These are phyloP conservation scores for Lycocorax pyrrhopterus DNA, from an alignment of 2,113 vertebrate species.

Conservation along the genomic window DNA sequence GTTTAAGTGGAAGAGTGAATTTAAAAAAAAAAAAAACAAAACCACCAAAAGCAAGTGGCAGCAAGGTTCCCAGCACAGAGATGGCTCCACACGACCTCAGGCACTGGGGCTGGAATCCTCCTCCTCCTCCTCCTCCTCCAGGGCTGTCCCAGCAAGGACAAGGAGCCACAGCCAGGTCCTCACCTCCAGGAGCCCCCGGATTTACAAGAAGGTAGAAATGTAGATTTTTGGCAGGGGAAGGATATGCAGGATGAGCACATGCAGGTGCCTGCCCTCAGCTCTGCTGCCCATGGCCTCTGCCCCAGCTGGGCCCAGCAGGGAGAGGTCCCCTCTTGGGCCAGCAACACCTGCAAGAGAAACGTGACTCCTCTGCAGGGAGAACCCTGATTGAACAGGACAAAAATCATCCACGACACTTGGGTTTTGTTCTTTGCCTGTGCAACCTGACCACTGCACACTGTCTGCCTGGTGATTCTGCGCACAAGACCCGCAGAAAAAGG, in stretches of 20 bases:
- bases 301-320: neutral
- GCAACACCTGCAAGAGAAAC: neutral
- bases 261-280: neutral
- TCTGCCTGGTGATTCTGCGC: neutral
- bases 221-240: neutral
- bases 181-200: neutral
- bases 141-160: neutral
- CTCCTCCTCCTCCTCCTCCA: neutral
- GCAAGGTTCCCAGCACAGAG: neutral
- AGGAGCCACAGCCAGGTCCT: neutral
- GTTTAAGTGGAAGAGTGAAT: neutral
- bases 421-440: neutral
- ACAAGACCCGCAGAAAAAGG: neutral
- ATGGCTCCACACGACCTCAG: neutral
- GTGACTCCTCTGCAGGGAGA: neutral
- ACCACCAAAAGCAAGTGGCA: neutral
- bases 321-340: neutral
- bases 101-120: neutral
- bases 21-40: neutral
- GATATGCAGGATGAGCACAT: neutral
- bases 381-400: neutral
- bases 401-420: neutral
- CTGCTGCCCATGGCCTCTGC: neutral
- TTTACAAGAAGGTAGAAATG: neutral
- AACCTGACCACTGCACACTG: fast-evolving